phyloP scores from a whole-genome alignment of 2,888 invertebrate species.

The Zonitis immaculata region DNA sequence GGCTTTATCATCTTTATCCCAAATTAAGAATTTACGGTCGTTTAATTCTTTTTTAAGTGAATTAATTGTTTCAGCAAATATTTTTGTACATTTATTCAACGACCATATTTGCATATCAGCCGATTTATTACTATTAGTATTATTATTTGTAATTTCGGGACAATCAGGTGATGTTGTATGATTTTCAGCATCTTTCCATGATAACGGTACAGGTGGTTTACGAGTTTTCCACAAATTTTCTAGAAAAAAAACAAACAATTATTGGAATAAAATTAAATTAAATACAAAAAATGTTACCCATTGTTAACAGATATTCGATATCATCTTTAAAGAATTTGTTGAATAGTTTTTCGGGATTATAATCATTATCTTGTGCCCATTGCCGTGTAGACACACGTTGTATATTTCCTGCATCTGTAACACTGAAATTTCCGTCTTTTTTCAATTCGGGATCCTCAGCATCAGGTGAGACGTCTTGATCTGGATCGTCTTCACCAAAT shows the following conservation, averaged over 20 bases:
- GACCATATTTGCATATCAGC: constrained; percentile 46
- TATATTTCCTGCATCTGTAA: constrained; percentile 51
- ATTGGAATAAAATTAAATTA: background rate
- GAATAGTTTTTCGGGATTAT: constrained; percentile 81
- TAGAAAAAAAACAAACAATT: constrained; percentile 22
- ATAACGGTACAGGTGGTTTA: constrained; percentile 74
- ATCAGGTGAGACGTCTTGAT: constrained; percentile 97
- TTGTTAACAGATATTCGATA: constrained; percentile 87
- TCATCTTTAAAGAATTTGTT: constrained; percentile 92
- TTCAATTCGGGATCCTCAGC: constrained; percentile 88
- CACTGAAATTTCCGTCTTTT: constrained; percentile 57
- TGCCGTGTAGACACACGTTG: constrained; percentile 68
- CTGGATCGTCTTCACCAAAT: constrained; percentile 95
- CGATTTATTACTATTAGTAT: constrained; percentile 26
- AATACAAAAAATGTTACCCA: constrained; percentile 53
- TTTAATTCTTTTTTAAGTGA: constrained; percentile 58
- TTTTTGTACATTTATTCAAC: constrained; percentile 48
- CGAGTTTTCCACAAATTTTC: constrained; percentile 91
- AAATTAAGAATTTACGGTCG: constrained; percentile 70
- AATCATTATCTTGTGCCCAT: constrained; percentile 83
- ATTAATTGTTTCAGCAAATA: constrained; percentile 66
- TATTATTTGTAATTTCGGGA: constrained; percentile 11
- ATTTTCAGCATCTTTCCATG: constrained; percentile 55
- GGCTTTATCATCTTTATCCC: constrained; percentile 96
- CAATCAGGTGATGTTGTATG: background rate